phyloP scores from a whole-genome alignment of 2,888 invertebrate genomes.

The Iselma pallidipennis region DNA sequence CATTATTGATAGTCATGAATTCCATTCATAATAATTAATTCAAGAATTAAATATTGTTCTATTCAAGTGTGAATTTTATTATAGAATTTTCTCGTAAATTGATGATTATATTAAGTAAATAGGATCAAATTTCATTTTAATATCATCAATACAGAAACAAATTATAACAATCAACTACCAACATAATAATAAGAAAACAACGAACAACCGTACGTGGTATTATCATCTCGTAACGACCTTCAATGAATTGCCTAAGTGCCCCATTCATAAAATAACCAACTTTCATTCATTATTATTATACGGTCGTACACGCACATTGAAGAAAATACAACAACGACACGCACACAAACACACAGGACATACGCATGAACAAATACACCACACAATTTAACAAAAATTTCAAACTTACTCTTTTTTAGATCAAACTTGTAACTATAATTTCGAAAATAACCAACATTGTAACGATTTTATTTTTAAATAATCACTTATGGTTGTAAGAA shows the following conservation, averaged over 20 bases:
- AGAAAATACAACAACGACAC: not conserved
- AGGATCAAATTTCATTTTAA: not conserved
- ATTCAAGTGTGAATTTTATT: no score
- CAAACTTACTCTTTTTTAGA: not conserved
- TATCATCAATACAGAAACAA: not conserved
- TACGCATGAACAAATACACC: not conserved
- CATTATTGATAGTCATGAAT: not conserved
- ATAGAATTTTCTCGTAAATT: not conserved
- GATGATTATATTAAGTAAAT: no score
- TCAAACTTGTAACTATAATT: not conserved
- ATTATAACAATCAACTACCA: not conserved
- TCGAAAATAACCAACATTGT: not conserved
- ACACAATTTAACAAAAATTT: not conserved
- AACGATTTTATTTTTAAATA: not conserved
- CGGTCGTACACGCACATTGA: not conserved
- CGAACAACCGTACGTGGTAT: not conserved
- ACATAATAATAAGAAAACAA: no score
- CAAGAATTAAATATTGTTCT: no score
- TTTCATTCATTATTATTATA: slow-evolving; percentile 3
- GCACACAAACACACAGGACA: not conserved
- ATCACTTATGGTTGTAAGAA: not conserved
- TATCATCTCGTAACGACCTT: slow-evolving; percentile 3
- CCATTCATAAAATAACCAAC: slow-evolving; percentile 8
- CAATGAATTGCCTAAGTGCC: not conserved
- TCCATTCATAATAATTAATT: not conserved